Evolutionary conservation across 2,113 vertebrate genomes (phyloP).

Genomic region (Anolis sagrei): DNA sequence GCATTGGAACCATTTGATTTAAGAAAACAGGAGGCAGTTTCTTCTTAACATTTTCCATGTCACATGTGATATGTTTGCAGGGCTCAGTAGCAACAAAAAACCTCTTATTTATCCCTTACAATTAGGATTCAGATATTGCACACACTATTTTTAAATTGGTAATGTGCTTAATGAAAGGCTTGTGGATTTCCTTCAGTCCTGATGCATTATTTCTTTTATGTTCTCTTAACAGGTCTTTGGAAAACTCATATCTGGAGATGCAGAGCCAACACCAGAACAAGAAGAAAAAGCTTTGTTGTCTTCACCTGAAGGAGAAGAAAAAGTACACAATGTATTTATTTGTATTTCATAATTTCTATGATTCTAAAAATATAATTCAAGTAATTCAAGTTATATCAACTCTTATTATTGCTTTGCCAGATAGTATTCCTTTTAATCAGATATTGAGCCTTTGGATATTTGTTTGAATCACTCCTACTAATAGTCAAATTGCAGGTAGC

Average conservation of each 20-base stretch:
- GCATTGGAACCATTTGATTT: background rate
- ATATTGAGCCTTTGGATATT: background rate
- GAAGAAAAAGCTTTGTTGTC: slow-evolving; percentile 96
- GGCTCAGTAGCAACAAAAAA: background rate
- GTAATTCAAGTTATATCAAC: background rate
- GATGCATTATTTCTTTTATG: background rate
- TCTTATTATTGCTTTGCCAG: background rate
- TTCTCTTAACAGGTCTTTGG: slow-evolving; percentile 89
- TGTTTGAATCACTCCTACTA: background rate
- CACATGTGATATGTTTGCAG: background rate
- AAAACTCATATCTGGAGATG: slow-evolving; percentile 97
- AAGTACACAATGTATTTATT: slow-evolving; percentile 92
- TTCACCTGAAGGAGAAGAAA: slow-evolving; percentile 98
- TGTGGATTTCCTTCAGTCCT: background rate
- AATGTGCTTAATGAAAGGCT: slow-evolving; percentile 1
- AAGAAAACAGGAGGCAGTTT: background rate
- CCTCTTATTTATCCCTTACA: background rate
- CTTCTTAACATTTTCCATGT: background rate
- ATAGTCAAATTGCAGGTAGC: background rate
- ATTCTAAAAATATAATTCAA: slow-evolving; percentile 40
- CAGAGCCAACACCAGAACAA: slow-evolving; percentile 97
- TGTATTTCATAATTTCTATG: slow-evolving; percentile 73
- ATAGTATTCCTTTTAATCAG: background rate
- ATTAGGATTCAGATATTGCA: background rate
- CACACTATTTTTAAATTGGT: background rate